These are phyloP conservation scores for Hippocampus barbouri DNA, from an alignment of 2,113 vertebrate genomes.

Conservation along the genomic window DNA sequence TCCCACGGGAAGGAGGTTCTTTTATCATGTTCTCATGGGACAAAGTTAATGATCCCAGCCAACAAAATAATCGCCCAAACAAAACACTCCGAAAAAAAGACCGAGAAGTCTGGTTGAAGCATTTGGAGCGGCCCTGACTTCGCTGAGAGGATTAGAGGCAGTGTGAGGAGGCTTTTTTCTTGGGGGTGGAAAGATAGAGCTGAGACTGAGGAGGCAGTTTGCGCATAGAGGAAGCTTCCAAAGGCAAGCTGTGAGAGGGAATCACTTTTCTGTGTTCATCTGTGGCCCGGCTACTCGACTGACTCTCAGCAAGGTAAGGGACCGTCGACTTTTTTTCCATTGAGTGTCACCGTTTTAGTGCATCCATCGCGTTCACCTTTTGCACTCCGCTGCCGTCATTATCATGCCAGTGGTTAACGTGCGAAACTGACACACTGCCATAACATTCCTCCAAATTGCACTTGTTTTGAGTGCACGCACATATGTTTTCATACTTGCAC, in stretches of 20 bases:
- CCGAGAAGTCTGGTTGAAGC: constrained; percentile 64
- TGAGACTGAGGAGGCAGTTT: constrained; percentile 43
- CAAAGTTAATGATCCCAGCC: constrained; percentile 67
- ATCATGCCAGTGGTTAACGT: neutral
- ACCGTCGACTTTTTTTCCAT: constrained; percentile 29
- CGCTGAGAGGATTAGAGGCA: constrained; percentile 61
- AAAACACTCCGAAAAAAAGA: constrained; percentile 34
- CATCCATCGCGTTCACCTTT: neutral
- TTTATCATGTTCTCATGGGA: constrained; percentile 61
- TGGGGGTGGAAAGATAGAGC: constrained; percentile 48
- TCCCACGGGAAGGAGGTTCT: constrained; percentile 58
- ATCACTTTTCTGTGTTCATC: constrained; percentile 44
- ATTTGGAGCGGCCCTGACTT: constrained; percentile 62
- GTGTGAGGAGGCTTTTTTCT: constrained; percentile 56
- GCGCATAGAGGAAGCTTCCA: constrained; percentile 52
- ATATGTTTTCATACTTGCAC: constrained; percentile 29
- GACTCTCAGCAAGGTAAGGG: constrained; percentile 56
- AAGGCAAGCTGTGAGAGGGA: constrained; percentile 44
- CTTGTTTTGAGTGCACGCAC: constrained; percentile 30
- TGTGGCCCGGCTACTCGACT: constrained; percentile 45
- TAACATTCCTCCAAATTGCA: constrained; percentile 2
- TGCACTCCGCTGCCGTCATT: neutral
- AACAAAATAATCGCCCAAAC: constrained; percentile 64
- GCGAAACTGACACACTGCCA: neutral
- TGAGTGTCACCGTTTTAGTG: neutral